These are phyloP conservation scores for Ophion ventricosus DNA, from an alignment of 2,888 invertebrate genomes.

Conservation along the genomic window DNA sequence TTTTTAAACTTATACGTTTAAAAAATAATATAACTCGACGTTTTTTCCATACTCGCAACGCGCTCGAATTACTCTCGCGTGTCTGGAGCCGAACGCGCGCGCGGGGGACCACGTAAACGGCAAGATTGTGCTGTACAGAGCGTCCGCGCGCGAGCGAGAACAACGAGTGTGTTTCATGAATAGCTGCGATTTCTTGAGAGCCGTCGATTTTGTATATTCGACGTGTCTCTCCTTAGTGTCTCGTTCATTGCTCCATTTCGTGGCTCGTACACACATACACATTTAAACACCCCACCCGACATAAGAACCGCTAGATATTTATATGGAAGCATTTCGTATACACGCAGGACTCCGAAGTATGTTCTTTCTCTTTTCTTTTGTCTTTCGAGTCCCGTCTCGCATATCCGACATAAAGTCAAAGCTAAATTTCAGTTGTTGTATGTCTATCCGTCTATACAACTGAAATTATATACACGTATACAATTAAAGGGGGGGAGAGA, in stretches of 20 bases:
- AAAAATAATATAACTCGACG: too few relatives aligned
- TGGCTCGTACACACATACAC: neutral
- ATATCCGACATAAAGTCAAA: conserved; percentile 5
- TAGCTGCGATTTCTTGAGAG: conserved; percentile 26
- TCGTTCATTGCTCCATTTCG: conserved; percentile 58
- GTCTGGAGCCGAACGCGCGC: neutral
- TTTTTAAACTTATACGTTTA: too few relatives aligned
- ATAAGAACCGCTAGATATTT: conserved; percentile 42
- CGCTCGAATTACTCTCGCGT: too few relatives aligned
- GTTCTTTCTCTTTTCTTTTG: conserved; percentile 3
- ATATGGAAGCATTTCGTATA: conserved; percentile 23
- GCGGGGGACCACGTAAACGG: neutral
- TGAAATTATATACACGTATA: neutral
- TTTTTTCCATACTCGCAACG: too few relatives aligned
- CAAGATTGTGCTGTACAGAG: neutral
- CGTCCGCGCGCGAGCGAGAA: neutral
- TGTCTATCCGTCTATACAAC: neutral
- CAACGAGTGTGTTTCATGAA: conserved; percentile 33
- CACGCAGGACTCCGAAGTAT: neutral
- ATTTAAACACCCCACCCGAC: conserved; percentile 29
- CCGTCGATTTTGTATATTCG: conserved; percentile 49
- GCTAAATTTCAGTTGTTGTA: conserved; percentile 15
- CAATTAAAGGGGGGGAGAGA: neutral
- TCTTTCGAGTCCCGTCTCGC: neutral
- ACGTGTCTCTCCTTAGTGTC: conserved; percentile 35